phyloP scores from a whole-genome alignment of 2,797 vertebrate genomes.

The Hydrolagus colliei region DNA sequence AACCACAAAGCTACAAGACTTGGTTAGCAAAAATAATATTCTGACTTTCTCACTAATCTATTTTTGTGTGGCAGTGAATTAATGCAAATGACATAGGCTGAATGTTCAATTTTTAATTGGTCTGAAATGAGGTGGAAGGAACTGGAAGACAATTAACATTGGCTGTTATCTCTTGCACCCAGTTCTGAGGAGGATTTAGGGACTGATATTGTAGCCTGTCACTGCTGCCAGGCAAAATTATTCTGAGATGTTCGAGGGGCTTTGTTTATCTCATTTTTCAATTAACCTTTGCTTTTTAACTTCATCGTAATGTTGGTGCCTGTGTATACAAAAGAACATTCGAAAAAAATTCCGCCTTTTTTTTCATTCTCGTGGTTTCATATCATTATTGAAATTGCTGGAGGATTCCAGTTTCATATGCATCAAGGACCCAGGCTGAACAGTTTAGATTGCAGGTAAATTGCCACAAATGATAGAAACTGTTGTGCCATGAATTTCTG shows the following conservation, averaged over 20 bases:
- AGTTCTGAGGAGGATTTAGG: constrained; percentile 63
- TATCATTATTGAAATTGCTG: constrained; percentile 60
- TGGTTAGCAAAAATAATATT: not conserved
- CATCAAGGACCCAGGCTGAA: constrained; percentile 49
- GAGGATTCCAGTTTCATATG: constrained; percentile 52
- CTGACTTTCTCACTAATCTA: constrained; percentile 43
- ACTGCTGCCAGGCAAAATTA: constrained; percentile 69
- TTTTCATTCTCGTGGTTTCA: constrained; percentile 40
- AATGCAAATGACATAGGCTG: constrained; percentile 64
- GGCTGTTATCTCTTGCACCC: constrained; percentile 58
- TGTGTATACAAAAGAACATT: constrained; percentile 78
- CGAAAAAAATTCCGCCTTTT: constrained; percentile 47
- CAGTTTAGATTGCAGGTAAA: constrained; percentile 66
- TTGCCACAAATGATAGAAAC: constrained; percentile 54
- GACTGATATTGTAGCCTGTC: constrained; percentile 50
- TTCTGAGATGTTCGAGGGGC: constrained; percentile 66
- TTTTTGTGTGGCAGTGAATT: constrained; percentile 60
- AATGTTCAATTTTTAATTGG: constrained; percentile 69
- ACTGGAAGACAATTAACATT: constrained; percentile 80
- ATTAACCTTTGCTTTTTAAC: constrained; percentile 86
- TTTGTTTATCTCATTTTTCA: constrained; percentile 94
- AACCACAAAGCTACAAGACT: constrained; percentile 37
- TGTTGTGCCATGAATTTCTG: constrained; percentile 38
- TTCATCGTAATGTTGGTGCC: constrained; percentile 64
- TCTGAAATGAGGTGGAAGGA: constrained; percentile 82